Evolutionary conservation across 2,797 vertebrate genomes (phyloP).

Genomic region (Xenentodon cancila): DNA sequence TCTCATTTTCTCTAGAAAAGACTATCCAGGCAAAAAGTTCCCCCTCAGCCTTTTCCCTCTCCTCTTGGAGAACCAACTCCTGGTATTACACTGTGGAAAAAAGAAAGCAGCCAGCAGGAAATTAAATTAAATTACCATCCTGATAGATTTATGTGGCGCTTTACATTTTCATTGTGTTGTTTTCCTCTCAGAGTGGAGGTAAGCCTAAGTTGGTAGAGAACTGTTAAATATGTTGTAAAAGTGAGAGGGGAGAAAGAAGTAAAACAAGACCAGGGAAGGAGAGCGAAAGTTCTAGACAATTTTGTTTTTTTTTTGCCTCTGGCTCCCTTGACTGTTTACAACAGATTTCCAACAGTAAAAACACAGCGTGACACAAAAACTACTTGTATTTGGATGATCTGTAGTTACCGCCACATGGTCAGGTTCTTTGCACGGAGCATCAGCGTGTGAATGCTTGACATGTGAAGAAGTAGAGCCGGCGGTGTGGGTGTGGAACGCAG

Average conservation of each 20-base stretch:
- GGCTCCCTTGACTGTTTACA: slow-evolving; percentile 55
- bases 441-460: slow-evolving; percentile 29
- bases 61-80: slow-evolving; percentile 58
- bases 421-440: slow-evolving; percentile 34
- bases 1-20: slow-evolving; percentile 81
- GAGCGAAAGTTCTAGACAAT: slow-evolving; percentile 42
- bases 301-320: slow-evolving; percentile 35
- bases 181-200: slow-evolving; percentile 67
- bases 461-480: slow-evolving; percentile 55
- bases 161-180: slow-evolving; percentile 83
- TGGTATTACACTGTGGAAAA: slow-evolving; percentile 75
- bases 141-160: slow-evolving; percentile 84
- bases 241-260: slow-evolving; percentile 41
- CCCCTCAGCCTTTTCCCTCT: slow-evolving; percentile 61
- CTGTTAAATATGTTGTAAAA: slow-evolving; percentile 70
- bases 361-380: slow-evolving; percentile 37
- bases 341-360: slow-evolving; percentile 58
- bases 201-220: slow-evolving; percentile 51
- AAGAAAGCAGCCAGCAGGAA: slow-evolving; percentile 80
- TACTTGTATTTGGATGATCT: slow-evolving; percentile 58
- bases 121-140: slow-evolving; percentile 84
- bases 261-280: slow-evolving; percentile 35
- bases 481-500: slow-evolving; percentile 50
- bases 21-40: slow-evolving; percentile 75
- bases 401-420: slow-evolving; percentile 55